A percentile compares a stretch with the other conserved stretches of the same genome.
Conservation (phyloP, 2,888 invertebrate genomes). For the Pollenia angustigena region DNA sequence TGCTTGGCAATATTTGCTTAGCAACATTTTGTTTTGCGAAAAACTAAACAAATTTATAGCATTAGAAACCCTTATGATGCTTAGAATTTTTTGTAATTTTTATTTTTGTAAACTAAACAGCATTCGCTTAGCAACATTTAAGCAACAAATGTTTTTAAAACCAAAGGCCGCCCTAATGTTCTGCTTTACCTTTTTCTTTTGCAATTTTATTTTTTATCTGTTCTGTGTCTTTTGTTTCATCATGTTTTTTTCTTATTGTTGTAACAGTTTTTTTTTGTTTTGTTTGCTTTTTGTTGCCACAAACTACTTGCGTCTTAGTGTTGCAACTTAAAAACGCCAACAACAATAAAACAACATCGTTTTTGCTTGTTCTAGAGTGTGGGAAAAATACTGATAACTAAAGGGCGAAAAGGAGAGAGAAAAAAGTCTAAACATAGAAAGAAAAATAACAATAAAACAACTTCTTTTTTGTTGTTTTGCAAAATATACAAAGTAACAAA, state of each 20-base stretch:
- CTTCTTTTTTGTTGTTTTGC: background rate
- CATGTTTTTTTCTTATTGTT: background rate
- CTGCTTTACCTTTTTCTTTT: background rate
- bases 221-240: background rate
- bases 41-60: no score
- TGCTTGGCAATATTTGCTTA: slow-evolving; percentile 11
- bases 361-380: slow-evolving; percentile 18
- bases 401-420: background rate
- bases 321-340: slow-evolving; percentile 17
- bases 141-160: background rate
- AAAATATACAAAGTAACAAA: slow-evolving; percentile 45
- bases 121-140: background rate
- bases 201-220: background rate
- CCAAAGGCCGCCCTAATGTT: background rate
- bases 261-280: background rate
- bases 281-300: slow-evolving; percentile 5
- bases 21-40: background rate
- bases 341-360: slow-evolving; percentile 24
- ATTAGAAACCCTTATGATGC: no score
- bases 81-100: no score
- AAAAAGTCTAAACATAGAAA: background rate
- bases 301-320: slow-evolving; percentile 16
- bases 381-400: no score
- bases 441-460: slow-evolving; percentile 41
- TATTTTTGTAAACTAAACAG: background rate